Evolutionary conservation across 2,797 vertebrate species (phyloP).

Genomic region (Pangasius krempfi): DNA sequence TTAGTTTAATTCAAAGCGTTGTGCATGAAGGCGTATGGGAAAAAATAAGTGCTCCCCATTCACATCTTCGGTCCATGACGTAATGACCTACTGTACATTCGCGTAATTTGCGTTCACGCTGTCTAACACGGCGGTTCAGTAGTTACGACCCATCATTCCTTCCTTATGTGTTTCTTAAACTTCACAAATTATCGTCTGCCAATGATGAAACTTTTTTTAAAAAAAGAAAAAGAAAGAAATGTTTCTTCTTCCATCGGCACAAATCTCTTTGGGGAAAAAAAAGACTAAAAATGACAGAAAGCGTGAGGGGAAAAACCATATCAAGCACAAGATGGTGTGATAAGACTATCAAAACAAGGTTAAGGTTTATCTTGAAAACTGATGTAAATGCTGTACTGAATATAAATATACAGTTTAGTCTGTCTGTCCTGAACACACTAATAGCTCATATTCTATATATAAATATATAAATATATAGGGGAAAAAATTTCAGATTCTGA

Average conservation of each 20-base stretch:
- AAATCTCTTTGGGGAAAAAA: conserved; percentile 20
- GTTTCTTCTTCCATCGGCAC: conserved; percentile 32
- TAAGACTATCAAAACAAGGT: conserved; percentile 45
- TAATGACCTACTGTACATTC: background rate
- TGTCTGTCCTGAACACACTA: conserved; percentile 57
- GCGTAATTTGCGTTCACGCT: background rate
- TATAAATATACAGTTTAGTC: conserved; percentile 59
- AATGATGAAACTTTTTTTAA: background rate
- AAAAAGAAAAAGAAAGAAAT: background rate
- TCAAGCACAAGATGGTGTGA: conserved; percentile 58
- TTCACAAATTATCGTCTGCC: conserved; percentile 15
- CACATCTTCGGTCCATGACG: background rate
- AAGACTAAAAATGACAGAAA: conserved; percentile 6
- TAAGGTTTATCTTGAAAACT: conserved; percentile 56
- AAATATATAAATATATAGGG: conserved; percentile 55
- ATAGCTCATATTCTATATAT: conserved; percentile 54
- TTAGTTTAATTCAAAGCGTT: background rate
- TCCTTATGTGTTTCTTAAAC: conserved; percentile 21
- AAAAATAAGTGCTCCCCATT: background rate
- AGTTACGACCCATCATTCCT: background rate
- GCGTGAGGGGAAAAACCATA: conserved; percentile 22
- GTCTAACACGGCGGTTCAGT: background rate
- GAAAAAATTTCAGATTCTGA: conserved; percentile 55
- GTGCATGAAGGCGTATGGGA: background rate
- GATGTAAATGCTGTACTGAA: conserved; percentile 64